Conservation (phyloP, 2,797 vertebrate species). For the Gymnopithys bicolor region DNA sequence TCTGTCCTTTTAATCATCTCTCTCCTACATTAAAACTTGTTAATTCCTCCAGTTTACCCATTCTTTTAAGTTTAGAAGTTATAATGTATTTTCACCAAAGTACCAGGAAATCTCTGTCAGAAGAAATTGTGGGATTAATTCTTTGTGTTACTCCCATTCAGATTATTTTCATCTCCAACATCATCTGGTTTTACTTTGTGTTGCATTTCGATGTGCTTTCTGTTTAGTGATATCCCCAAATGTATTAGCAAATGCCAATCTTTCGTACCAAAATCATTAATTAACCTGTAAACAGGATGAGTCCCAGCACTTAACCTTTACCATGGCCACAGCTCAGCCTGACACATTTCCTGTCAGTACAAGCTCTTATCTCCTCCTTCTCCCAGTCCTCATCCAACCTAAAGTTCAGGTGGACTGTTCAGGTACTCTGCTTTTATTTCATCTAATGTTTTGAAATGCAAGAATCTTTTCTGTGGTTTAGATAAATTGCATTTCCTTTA, state of each 20-base stretch:
- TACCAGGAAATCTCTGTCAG: not conserved
- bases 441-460: not conserved
- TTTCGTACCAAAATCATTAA: not conserved
- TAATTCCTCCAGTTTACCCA: not conserved
- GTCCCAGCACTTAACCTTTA: not conserved
- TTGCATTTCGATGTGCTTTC: not conserved
- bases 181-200: not conserved
- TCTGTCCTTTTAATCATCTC: not conserved
- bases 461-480: not conserved
- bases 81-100: not conserved
- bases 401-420: not conserved
- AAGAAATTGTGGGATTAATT: not conserved
- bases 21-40: not conserved
- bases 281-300: not conserved
- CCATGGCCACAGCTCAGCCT: not conserved
- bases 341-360: not conserved
- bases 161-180: not conserved
- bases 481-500: not conserved
- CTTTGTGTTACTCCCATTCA: not conserved
- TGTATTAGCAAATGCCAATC: not conserved
- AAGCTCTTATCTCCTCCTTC: not conserved
- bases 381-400: not conserved
- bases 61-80: not conserved
- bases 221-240: not conserved
- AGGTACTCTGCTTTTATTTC: not conserved